Conservation (phyloP, 2,888 invertebrate genomes). For the Sipha maydis region DNA sequence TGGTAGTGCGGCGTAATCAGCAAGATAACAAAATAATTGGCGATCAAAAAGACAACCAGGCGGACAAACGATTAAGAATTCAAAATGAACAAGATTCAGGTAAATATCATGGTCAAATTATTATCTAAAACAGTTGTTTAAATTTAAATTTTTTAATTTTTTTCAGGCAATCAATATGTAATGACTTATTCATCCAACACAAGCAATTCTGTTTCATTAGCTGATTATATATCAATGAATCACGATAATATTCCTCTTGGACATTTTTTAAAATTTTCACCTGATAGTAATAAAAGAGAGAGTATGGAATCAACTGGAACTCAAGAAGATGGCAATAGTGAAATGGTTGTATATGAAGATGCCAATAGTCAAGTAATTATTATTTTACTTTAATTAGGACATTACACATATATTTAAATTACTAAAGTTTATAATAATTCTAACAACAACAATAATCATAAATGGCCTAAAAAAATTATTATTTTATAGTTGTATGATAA, state of each 20-base stretch:
- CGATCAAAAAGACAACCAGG: slow-evolving; percentile 60
- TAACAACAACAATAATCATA: too few relatives aligned
- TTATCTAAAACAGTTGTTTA: not conserved
- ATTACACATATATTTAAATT: too few relatives aligned
- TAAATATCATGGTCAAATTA: not conserved
- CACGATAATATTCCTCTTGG: slow-evolving; percentile 69
- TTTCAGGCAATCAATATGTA: slow-evolving; percentile 53
- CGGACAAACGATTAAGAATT: slow-evolving; percentile 59
- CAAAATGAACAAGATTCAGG: slow-evolving; percentile 60
- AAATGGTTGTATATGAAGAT: slow-evolving; percentile 51
- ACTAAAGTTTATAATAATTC: too few relatives aligned
- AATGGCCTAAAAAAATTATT: too few relatives aligned
- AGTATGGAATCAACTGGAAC: slow-evolving; percentile 46
- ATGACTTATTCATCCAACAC: slow-evolving; percentile 56
- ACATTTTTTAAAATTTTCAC: slow-evolving; percentile 75
- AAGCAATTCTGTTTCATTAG: slow-evolving; percentile 54
- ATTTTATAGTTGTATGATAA: too few relatives aligned
- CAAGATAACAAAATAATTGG: slow-evolving; percentile 57
- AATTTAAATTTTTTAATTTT: slow-evolving; percentile 4
- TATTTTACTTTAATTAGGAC: slow-evolving; percentile 64
- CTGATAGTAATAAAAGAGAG: slow-evolving; percentile 71
- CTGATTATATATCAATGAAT: slow-evolving; percentile 60
- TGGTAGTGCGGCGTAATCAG: slow-evolving; percentile 62
- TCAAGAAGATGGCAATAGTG: slow-evolving; percentile 51
- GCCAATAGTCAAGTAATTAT: slow-evolving; percentile 49